These are phyloP conservation scores for Spatulosminthurus flaviceps DNA, from an alignment of 2,888 invertebrate species.

Conservation along the genomic window DNA sequence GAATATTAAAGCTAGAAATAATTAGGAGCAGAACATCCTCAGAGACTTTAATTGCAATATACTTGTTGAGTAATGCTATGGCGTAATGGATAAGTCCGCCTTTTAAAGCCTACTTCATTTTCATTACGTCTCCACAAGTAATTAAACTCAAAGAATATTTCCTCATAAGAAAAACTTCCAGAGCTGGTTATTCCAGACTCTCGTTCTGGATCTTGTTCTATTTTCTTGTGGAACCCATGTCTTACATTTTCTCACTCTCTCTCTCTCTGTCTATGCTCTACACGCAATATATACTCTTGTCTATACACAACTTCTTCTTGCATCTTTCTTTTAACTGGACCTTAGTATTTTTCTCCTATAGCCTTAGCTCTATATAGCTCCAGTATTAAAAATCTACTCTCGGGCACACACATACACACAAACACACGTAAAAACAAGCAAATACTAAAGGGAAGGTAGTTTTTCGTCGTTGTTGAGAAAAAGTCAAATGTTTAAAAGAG, in stretches of 20 bases:
- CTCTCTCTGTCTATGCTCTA: too few relatives aligned
- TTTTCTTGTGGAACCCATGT: neutral
- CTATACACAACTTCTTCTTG: neutral
- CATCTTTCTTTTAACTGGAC: neutral
- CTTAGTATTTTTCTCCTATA: too few relatives aligned
- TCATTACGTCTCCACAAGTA: constrained; percentile 28
- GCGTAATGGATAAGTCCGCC: constrained; percentile 16
- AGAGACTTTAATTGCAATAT: constrained; percentile 6
- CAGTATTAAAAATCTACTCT: too few relatives aligned
- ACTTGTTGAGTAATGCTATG: neutral
- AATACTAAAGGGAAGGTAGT: neutral
- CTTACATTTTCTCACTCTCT: too few relatives aligned
- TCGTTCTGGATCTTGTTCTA: neutral
- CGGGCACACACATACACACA: neutral
- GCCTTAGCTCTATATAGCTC: too few relatives aligned
- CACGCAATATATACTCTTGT: too few relatives aligned
- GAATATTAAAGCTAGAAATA: neutral
- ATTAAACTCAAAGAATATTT: constrained; percentile 27
- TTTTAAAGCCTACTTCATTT: constrained; percentile 33
- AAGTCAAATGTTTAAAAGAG: constrained; percentile 13
- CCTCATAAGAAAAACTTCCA: neutral
- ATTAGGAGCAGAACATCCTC: neutral
- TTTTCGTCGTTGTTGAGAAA: neutral
- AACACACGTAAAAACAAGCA: neutral
- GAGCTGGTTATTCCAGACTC: constrained; percentile 18